These are phyloP conservation scores for Platycercus adscitus DNA, from an alignment of 2,113 vertebrate genomes.

Conservation along the genomic window DNA sequence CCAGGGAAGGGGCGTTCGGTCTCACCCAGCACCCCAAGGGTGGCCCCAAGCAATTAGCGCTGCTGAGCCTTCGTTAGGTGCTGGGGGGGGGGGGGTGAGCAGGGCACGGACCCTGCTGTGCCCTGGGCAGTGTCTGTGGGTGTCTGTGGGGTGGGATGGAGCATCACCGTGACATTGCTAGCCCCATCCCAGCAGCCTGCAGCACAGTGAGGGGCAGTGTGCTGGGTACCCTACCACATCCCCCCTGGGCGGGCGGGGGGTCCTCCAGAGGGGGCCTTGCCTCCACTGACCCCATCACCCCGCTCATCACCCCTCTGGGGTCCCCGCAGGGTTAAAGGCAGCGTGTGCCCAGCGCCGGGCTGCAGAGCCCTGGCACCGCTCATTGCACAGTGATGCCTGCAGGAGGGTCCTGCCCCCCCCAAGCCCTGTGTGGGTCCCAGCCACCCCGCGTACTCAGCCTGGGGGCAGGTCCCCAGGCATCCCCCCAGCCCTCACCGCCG, in stretches of 20 bases:
- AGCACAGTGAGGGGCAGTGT: background rate
- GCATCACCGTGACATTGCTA: background rate
- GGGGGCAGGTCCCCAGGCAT: accelerated
- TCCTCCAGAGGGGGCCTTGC: background rate
- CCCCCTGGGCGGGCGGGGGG: accelerated
- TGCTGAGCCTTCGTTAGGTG: background rate
- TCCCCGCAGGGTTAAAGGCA: accelerated
- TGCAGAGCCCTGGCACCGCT: background rate
- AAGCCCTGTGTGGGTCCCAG: accelerated
- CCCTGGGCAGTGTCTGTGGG: accelerated
- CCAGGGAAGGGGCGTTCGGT: background rate
- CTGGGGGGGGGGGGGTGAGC: background rate
- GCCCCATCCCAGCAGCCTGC: accelerated
- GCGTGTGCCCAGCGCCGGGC: accelerated
- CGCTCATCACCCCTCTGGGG: accelerated
- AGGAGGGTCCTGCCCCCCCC: accelerated
- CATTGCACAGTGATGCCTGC: background rate
- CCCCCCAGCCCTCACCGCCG: accelerated
- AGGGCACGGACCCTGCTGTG: background rate
- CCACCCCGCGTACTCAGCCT: background rate
- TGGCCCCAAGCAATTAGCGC: constrained; percentile 8
- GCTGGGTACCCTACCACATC: background rate
- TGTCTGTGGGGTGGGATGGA: background rate
- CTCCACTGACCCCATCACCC: background rate
- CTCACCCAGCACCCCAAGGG: background rate